Conservation (phyloP, 1,140 invertebrate genomes). For the Trachymyrmex septentrionalis region DNA sequence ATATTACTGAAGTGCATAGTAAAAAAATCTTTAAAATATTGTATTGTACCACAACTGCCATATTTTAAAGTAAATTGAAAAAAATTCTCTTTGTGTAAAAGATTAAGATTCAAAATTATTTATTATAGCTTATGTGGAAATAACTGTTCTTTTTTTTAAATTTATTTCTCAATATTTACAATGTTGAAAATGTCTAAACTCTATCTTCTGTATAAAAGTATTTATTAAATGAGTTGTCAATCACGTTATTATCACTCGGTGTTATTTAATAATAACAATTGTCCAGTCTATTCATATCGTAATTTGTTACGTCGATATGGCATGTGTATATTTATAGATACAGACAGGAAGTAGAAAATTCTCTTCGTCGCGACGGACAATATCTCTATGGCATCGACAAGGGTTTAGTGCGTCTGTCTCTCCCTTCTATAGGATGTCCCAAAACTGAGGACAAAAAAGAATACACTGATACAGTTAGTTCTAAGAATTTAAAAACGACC, state of each 20-base stretch:
- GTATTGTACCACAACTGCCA: too few species aligned
- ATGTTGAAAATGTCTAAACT: neutral
- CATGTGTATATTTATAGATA: constrained; percentile 42
- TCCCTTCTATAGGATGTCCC: constrained; percentile 29
- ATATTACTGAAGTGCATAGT: too few species aligned
- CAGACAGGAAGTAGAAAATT: constrained; percentile 61
- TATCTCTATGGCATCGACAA: constrained; percentile 43
- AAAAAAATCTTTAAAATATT: too few species aligned
- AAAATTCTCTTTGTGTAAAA: neutral
- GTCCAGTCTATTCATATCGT: neutral
- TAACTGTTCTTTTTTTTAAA: constrained; percentile 13
- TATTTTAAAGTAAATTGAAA: too few species aligned
- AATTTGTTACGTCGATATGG: constrained; percentile 31
- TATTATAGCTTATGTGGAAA: neutral
- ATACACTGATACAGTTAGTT: neutral
- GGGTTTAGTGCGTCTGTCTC: constrained; percentile 15
- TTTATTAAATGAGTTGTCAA: constrained; percentile 3
- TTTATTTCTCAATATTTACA: neutral
- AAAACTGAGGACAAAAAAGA: neutral
- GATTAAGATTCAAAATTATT: neutral
- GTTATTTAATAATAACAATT: constrained; percentile 50
- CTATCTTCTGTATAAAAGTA: neutral
- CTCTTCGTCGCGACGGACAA: constrained; percentile 46
- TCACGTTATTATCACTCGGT: neutral
- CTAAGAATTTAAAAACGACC: neutral